These are phyloP conservation scores for Parnassius mnemosyne DNA, from an alignment of 2,888 invertebrate genomes.

Conservation along the genomic window DNA sequence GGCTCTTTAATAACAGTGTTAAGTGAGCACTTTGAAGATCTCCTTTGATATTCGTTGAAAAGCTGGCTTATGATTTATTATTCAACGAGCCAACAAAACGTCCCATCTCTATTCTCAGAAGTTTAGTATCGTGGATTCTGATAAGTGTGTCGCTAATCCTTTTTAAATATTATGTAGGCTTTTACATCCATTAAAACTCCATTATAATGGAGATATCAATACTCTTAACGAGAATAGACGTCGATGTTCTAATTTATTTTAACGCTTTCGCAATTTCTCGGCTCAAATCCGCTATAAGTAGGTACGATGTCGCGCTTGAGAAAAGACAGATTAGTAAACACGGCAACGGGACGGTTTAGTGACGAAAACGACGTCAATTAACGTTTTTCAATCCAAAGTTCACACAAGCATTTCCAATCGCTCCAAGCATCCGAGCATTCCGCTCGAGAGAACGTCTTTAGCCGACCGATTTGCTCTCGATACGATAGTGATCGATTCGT, in stretches of 20 bases:
- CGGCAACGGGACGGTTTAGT: conserved; percentile 58
- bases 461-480: conserved; percentile 74
- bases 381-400: conserved; percentile 67
- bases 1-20: conserved; percentile 53
- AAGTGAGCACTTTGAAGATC: conserved; percentile 62
- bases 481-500: conserved; percentile 72
- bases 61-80: conserved; percentile 63
- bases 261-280: conserved; percentile 43
- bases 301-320: conserved; percentile 46
- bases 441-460: conserved; percentile 69
- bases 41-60: conserved; percentile 58
- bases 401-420: conserved; percentile 69
- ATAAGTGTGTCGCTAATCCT: conserved; percentile 26
- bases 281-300: conserved; percentile 44
- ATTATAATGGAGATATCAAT: conserved; percentile 35
- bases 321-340: conserved; percentile 62
- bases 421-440: conserved; percentile 60
- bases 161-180: conserved; percentile 16
- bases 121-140: conserved; percentile 40
- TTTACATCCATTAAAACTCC: conserved; percentile 15
- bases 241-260: conserved; percentile 38
- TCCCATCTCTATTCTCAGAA: conserved; percentile 43
- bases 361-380: conserved; percentile 75
- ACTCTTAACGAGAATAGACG: conserved; percentile 32
- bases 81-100: conserved; percentile 50